Evolutionary conservation across 2,797 vertebrate species (phyloP), one percentile per base, ranked within the genome.

Genomic region (Glossophaga mutica): DNA sequence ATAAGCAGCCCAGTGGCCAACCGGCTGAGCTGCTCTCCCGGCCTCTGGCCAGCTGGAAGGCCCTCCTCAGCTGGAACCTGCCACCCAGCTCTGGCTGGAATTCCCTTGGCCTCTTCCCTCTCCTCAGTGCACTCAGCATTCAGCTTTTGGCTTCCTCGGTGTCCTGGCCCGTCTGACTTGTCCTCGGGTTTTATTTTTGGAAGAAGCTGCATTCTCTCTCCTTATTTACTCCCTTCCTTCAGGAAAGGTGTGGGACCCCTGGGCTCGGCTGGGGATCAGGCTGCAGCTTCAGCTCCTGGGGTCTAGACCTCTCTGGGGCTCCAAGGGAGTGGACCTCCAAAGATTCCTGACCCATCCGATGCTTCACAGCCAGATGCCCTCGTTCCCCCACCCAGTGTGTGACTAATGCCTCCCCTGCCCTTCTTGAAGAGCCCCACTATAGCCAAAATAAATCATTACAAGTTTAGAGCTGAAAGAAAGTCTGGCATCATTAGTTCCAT

Each of bases 181-280:
- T 97, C 96, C 97, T 98, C 96, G 97, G 86, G 94, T 96, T 98
- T 98, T 98, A 98, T 98, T 98, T 98, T 98, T 98, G 98, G 98
- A 98, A 96, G 89, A 91, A 96, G 81, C 76, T n/a, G 26, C 76
- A 62, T 83, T 84, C 95, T 95, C 85, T 94, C 83, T 92, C 89
- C 85, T 92, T 94, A 70, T 88, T 93, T 65, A 82, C 46, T 89
- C 70, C 52, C 87, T 93, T 81, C 83, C 83, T 87, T 89, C 76
- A 97, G 97, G 95, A 97, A 95, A 97, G 97, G 96, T 97, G 97
- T 91, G 71, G 95, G 95, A 87, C 68, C 82, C 74, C 39, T 55
- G 91, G 96, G 96, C 79, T 87, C 57, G 0, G 74, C 62, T n/a
- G 62, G 62, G 29, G 62, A 94, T 97, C 65, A 42, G 96, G 95